These are phyloP conservation scores for Siniperca scherzeri DNA, from an alignment of 2,797 vertebrate genomes.

Conservation along the genomic window DNA sequence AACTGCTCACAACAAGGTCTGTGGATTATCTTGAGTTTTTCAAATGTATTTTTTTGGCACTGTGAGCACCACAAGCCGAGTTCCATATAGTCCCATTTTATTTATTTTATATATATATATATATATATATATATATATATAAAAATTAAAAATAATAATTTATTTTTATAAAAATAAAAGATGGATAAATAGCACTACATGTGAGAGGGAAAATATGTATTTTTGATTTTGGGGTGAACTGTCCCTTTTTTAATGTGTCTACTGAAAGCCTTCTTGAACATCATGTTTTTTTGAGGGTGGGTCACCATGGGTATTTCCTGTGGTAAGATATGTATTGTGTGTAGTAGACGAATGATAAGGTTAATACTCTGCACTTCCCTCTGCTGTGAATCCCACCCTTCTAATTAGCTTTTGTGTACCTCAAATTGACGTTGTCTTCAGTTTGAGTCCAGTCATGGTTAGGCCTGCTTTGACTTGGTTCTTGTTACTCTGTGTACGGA, in stretches of 20 bases:
- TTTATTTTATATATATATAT: too few species aligned
- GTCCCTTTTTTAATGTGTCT: slow-evolving; percentile 27
- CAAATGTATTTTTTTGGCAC: too few species aligned
- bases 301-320: slow-evolving; percentile 76
- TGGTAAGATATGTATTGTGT: slow-evolving; percentile 74
- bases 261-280: slow-evolving; percentile 50
- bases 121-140: too few species aligned
- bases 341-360: slow-evolving; percentile 62
- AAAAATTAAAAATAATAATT: too few species aligned
- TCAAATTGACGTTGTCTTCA: slow-evolving; percentile 9
- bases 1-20: too few species aligned
- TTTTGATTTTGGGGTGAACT: too few species aligned
- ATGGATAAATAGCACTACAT: too few species aligned
- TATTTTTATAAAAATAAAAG: too few species aligned
- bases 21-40: too few species aligned
- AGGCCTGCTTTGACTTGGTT: not conserved
- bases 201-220: too few species aligned
- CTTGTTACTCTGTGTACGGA: not conserved
- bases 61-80: too few species aligned
- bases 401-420: slow-evolving; percentile 59
- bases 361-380: slow-evolving; percentile 52
- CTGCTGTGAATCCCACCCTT: slow-evolving; percentile 39
- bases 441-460: slow-evolving; percentile 6
- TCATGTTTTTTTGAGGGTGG: slow-evolving; percentile 60
- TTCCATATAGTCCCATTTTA: too few species aligned